phyloP scores from a whole-genome alignment of 2,888 invertebrate genomes.

The Deilephila elpenor region DNA sequence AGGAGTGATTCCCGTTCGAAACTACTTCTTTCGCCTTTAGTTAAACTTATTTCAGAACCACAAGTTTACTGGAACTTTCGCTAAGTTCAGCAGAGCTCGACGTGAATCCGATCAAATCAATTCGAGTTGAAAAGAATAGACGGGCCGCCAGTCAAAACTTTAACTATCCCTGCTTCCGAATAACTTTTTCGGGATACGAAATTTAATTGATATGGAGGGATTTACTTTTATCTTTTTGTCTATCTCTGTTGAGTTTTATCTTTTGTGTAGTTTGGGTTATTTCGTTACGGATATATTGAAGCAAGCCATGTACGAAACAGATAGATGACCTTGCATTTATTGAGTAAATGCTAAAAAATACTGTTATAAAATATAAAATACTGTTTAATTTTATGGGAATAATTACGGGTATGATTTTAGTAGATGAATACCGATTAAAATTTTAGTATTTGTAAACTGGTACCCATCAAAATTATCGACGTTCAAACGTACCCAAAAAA shows the following conservation, averaged over 20 bases:
- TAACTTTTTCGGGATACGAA: slow-evolving; percentile 48
- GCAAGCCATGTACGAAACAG: not conserved
- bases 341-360: too few species aligned
- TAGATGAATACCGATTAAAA: too few species aligned
- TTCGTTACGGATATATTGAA: not conserved
- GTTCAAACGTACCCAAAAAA: too few species aligned
- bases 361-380: too few species aligned
- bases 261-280: not conserved
- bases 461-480: too few species aligned
- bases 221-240: slow-evolving; percentile 36
- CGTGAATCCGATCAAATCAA: slow-evolving; percentile 75
- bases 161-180: slow-evolving; percentile 55
- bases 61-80: slow-evolving; percentile 69
- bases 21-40: slow-evolving; percentile 71
- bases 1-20: slow-evolving; percentile 71
- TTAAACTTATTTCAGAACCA: slow-evolving; percentile 73
- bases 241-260: not conserved
- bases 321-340: not conserved
- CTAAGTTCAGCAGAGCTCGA: slow-evolving; percentile 64
- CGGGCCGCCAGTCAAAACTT: slow-evolving; percentile 65
- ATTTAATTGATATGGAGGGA: slow-evolving; percentile 55
- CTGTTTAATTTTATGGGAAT: too few species aligned
- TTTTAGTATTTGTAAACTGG: too few species aligned
- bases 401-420: too few species aligned
- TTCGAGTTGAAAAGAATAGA: slow-evolving; percentile 73